Conservation (phyloP, 2,113 vertebrate genomes). For the Hippopotamus amphibius region DNA sequence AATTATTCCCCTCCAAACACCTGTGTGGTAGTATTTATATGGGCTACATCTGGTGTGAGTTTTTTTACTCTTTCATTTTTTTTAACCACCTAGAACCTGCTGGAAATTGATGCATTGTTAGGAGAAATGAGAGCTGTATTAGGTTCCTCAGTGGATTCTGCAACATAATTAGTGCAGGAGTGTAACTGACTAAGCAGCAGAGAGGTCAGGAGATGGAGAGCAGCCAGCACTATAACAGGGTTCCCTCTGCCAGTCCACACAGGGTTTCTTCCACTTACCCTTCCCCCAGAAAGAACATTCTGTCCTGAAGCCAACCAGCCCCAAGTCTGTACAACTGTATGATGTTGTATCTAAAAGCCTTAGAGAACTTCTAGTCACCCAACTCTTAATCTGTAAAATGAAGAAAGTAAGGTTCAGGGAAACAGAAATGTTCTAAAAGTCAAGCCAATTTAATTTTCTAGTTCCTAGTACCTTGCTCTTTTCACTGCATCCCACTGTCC, state of each 20-base stretch:
- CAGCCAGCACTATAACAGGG: background rate
- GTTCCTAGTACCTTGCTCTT: background rate
- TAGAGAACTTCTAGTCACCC: background rate
- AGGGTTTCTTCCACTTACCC: background rate
- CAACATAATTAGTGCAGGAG: slow-evolving; percentile 71
- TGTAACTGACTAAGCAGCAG: background rate
- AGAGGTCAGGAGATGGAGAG: background rate
- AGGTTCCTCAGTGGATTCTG: slow-evolving; percentile 60
- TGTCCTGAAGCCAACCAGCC: background rate
- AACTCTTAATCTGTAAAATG: background rate
- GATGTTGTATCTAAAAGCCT: background rate
- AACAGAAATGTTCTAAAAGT: background rate
- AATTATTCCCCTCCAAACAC: slow-evolving; percentile 64
- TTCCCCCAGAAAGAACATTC: background rate
- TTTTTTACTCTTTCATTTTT: slow-evolving; percentile 64
- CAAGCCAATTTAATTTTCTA: background rate
- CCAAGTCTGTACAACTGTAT: background rate
- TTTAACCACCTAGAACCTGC: slow-evolving; percentile 82
- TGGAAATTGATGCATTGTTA: slow-evolving; percentile 79
- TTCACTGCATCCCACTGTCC: background rate
- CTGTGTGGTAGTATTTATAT: slow-evolving; percentile 67
- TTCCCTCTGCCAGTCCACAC: background rate
- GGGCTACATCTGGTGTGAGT: slow-evolving; percentile 74
- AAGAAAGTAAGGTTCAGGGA: background rate
- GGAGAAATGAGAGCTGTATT: slow-evolving; percentile 71